Evolutionary conservation across 2,797 vertebrate genomes (phyloP), one percentile per base, ranked within the genome.

Genomic region (Strix occidentalis): DNA sequence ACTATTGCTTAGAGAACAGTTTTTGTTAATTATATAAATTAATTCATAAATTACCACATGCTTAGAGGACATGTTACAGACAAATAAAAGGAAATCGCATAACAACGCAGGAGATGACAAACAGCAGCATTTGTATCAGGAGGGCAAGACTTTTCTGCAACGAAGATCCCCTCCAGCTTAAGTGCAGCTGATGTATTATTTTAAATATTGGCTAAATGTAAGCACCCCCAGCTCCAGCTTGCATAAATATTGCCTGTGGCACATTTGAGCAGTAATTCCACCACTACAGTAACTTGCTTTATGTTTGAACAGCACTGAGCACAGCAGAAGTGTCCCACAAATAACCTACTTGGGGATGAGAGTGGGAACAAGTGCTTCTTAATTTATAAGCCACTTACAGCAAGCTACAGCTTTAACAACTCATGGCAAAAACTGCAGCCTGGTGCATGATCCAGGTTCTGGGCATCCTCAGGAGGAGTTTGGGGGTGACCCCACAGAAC

Each of bases 381-480:
- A 5, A 71, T 82, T 84, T 82, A 58, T 46, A 58, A 82, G 15
- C 16, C 43, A 17, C 25, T 77, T 41, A 13, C 19, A 64, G 76
- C 25, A 25, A 64, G 50, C 26, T 53, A 33, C 75, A 61, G 13
- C 74, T 69, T 41, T 41, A 33, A 25, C 31, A 45, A 25, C 50
- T 39, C 0, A 0, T 4, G 35, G 39, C 29, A 53, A 31, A 87
- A 81, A 6, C 51, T 1, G 8, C 2, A 26, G 20, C 26, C 33
- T 33, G 48, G 14, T 48, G 26, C 51, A 11, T 0, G 2, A 65
- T 56, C 53, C 90, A 29, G 10, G 26, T 24, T 61, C 57, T 82
- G 61, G 57, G 51, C 39, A 61, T 18, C 41, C 35, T 37, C 0
- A 0, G 37, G 71, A 83, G 33, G 26, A 54, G 50, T 46, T 3